A percentile compares a stretch with the other conserved stretches of the same genome.
Conservation (phyloP, 2,797 vertebrate species). For the Bradypus variegatus region DNA sequence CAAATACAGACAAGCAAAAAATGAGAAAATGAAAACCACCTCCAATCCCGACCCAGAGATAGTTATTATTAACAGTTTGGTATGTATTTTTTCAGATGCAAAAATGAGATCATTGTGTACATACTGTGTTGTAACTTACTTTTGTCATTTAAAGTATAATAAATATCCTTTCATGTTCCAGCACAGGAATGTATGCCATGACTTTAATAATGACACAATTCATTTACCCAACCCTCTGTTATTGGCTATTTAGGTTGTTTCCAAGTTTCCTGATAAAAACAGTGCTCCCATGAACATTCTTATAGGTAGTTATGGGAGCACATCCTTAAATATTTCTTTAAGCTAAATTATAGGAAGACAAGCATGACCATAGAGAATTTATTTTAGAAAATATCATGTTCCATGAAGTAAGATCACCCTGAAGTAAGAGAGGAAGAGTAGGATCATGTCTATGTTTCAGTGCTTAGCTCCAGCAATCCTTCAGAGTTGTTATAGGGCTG, state of each 20-base stretch:
- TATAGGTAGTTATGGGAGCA: not conserved
- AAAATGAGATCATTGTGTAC: not conserved
- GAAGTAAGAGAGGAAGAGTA: not conserved
- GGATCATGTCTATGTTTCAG: not conserved
- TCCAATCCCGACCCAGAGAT: not conserved
- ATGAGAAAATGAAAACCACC: not conserved
- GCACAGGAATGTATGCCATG: not conserved
- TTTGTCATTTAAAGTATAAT: not conserved
- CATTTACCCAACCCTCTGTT: not conserved
- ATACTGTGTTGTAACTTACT: not conserved
- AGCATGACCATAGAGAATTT: not conserved
- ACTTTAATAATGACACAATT: not conserved
- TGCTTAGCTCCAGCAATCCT: not conserved
- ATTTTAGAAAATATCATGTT: not conserved
- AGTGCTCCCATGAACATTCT: not conserved
- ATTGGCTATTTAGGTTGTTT: not conserved
- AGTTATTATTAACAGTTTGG: not conserved
- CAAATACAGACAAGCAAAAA: not conserved
- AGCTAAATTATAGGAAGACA: not conserved
- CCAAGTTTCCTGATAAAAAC: not conserved
- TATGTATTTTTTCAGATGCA: not conserved
- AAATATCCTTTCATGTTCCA: not conserved
- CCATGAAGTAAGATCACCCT: not conserved
- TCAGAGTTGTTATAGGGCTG: not conserved
- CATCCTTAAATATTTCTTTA: not conserved